A percentile compares a stretch with the other conserved stretches of the same genome.
These are phyloP conservation scores for Lateolabrax maculatus DNA, from an alignment of 2,797 vertebrate species.

Conservation along the genomic window DNA sequence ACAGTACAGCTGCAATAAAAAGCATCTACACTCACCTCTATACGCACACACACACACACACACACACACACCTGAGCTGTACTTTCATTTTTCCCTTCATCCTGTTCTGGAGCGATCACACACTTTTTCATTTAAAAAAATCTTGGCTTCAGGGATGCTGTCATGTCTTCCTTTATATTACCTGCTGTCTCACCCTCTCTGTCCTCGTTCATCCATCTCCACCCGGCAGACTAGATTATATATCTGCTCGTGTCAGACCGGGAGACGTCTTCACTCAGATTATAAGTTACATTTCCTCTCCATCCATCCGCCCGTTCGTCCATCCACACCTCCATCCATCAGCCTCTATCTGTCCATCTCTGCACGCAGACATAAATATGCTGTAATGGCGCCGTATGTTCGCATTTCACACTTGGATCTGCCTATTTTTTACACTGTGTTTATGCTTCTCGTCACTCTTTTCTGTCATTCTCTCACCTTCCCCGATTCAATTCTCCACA, in stretches of 20 bases:
- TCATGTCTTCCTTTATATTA: slow-evolving; percentile 54
- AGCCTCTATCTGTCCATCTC: slow-evolving; percentile 44
- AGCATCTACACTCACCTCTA: neutral
- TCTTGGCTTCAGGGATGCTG: slow-evolving; percentile 47
- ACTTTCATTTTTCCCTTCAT: slow-evolving; percentile 12
- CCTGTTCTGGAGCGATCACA: slow-evolving; percentile 5
- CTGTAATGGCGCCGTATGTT: slow-evolving; percentile 28
- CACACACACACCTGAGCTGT: neutral
- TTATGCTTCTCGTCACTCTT: neutral
- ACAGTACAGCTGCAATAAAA: neutral
- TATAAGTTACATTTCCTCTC: slow-evolving; percentile 70
- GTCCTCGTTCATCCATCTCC: slow-evolving; percentile 62
- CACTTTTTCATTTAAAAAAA: slow-evolving; percentile 68
- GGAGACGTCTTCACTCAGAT: slow-evolving; percentile 67
- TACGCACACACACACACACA: neutral
- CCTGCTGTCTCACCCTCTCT: slow-evolving; percentile 40
- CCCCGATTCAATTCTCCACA: neutral
- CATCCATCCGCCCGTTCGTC: slow-evolving; percentile 46
- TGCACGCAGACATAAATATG: slow-evolving; percentile 1
- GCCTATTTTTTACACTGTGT: slow-evolving; percentile 3
- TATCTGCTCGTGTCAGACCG: slow-evolving; percentile 63
- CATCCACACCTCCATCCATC: neutral
- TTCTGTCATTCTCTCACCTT: neutral
- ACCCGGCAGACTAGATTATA: slow-evolving; percentile 57
- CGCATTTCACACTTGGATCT: slow-evolving; percentile 40